Evolutionary conservation across 1,140 invertebrate genomes (phyloP), one percentile per base, ranked within the genome.

Genomic region (Polyergus mexicanus): DNA sequence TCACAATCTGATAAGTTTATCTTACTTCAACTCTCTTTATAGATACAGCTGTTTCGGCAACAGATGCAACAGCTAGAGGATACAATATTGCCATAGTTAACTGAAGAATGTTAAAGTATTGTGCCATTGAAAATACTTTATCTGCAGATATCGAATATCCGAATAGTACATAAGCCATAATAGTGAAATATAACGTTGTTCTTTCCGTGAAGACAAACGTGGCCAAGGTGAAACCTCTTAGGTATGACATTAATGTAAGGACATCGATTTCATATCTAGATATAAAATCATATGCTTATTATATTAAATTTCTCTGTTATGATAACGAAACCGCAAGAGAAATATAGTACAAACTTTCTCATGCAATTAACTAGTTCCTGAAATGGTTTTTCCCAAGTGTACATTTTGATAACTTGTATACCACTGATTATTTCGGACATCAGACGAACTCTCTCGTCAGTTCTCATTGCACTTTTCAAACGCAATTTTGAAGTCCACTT

Each of bases 341-440:
- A 5, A 85, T 47, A 47, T 63, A 2, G 3, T 41, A 54, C n/a
- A 66, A 65, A 85, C 96, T 94, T 96, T 94, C 97, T 94, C 7
- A 96, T 95, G 38, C 95, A 87, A 66, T 96, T 95, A 2, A 98
- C 96, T 3, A 97, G 92, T 87, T 96, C 95, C 75, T 96, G 96
- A 91, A 98, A 98, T 6, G 97, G 97, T 88, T 96, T 97, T 90
- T 98, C 97, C 97, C 97, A 98, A 2, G 97, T 96, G 89, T 98
- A 98, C 97, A 98, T 98, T 96, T 98, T 98, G 75, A 97, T 97
- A 0, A 98, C 97, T 94, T 98, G 96, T 60, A 97, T 96, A 0
- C 97, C 97, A 63, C 95, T 95, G 3, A 98, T 97, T 28, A 98
- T 96, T 95, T 98, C 98, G 90, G 96, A 97, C 98, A 98, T 98